Percentiles rank a stretch among this genome's conserved stretches.
Conservation (phyloP, 2,888 invertebrate genomes). For the Operophtera brumata region DNA sequence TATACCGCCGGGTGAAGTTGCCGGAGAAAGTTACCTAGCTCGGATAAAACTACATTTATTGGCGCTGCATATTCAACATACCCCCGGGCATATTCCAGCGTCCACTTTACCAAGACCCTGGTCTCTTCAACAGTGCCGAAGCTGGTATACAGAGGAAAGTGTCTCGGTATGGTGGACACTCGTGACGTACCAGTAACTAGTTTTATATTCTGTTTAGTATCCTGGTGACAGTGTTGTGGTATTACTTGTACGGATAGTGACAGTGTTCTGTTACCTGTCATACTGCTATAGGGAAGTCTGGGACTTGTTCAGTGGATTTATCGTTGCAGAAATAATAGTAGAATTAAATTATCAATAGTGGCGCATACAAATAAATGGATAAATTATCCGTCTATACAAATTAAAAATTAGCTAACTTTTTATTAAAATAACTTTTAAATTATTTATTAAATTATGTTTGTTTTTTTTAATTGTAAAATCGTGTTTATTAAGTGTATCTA, state of each 20-base stretch:
- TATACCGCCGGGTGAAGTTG: conserved; percentile 41
- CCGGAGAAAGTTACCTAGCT: conserved; percentile 69
- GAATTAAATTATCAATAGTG: neutral
- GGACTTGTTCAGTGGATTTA: neutral
- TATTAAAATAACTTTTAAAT: too few species aligned
- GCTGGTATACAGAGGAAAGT: conserved; percentile 25
- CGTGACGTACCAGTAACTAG: conserved; percentile 55
- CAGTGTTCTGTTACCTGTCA: neutral
- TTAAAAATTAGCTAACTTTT: too few species aligned
- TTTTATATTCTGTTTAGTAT: conserved; percentile 65
- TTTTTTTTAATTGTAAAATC: too few species aligned
- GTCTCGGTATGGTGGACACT: conserved; percentile 38
- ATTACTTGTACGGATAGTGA: conserved; percentile 22
- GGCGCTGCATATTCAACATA: conserved; percentile 76
- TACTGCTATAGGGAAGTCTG: neutral
- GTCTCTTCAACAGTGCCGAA: conserved; percentile 16
- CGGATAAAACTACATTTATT: conserved; percentile 76
- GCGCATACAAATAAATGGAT: too few species aligned
- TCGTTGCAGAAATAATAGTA: neutral
- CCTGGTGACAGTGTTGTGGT: conserved; percentile 53
- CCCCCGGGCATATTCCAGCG: conserved; percentile 52
- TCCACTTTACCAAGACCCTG: conserved; percentile 45
- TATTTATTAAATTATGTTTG: too few species aligned
- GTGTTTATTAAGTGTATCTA: too few species aligned
- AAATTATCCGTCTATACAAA: too few species aligned